Percentiles rank a stretch among this genome's conserved stretches.
phyloP scores from a whole-genome alignment of 2,888 invertebrate species.

The Electrophaes corylata region DNA sequence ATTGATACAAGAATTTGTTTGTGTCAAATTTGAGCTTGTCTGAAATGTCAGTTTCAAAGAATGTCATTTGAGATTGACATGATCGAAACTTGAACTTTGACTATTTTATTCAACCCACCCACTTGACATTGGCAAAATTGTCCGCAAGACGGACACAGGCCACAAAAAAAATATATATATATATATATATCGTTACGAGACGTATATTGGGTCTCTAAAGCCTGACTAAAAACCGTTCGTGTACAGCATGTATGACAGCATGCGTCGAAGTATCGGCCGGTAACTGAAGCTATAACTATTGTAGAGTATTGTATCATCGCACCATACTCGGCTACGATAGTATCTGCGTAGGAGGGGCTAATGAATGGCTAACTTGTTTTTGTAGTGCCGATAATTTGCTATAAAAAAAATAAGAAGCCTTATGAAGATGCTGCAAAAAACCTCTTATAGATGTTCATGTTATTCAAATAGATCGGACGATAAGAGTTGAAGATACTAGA shows the following conservation, averaged over 20 bases:
- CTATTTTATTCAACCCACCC: no score
- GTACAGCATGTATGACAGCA: not conserved
- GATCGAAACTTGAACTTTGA: no score
- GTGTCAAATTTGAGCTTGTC: no score
- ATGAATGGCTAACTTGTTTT: constrained; percentile 39
- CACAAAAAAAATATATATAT: no score
- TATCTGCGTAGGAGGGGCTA: constrained; percentile 29
- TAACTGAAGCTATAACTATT: constrained; percentile 12
- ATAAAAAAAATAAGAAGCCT: constrained; percentile 26
- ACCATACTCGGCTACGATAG: constrained; percentile 26
- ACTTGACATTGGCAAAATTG: no score
- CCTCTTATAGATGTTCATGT: not conserved
- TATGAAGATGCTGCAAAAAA: constrained; percentile 21
- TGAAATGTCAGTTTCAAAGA: no score
- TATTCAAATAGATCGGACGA: constrained; percentile 19
- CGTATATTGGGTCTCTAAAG: no score
- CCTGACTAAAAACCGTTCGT: not conserved
- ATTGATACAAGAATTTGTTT: no score
- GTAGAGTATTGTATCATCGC: constrained; percentile 38
- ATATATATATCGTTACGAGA: no score
- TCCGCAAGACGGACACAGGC: no score
- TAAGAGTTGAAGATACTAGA: not conserved
- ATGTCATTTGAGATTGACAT: no score
- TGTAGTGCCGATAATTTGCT: constrained; percentile 31
- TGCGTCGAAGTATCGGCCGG: constrained; percentile 3